Conservation (phyloP, 2,113 vertebrate genomes). For the Brachionichthys hirsutus region DNA sequence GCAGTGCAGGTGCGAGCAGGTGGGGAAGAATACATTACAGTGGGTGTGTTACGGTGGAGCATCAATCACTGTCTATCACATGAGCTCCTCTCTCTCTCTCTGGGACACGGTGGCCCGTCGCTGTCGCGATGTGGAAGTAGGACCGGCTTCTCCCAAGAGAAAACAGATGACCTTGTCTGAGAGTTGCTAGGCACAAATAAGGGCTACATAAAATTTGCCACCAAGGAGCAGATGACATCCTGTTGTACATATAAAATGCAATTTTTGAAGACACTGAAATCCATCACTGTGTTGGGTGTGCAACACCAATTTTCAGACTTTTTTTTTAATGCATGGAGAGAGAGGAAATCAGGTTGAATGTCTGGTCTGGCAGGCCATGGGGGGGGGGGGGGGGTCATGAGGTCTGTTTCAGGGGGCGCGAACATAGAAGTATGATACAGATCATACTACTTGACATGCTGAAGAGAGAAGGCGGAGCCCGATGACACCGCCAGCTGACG, state of each 20-base stretch:
- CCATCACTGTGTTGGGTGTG: too few species aligned
- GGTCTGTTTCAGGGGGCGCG: too few species aligned
- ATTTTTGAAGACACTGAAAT: too few species aligned
- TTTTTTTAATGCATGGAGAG: too few species aligned
- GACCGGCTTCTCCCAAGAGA: slow-evolving; percentile 33
- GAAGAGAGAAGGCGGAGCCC: background rate
- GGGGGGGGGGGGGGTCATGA: too few species aligned
- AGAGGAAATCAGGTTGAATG: too few species aligned
- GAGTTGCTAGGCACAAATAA: slow-evolving; percentile 36
- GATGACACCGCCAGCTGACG: background rate
- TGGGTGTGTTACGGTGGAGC: slow-evolving; percentile 8
- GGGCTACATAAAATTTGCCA: slow-evolving; percentile 26
- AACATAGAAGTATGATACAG: too few species aligned
- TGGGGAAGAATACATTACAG: slow-evolving; percentile 17
- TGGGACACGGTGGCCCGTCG: slow-evolving; percentile 6
- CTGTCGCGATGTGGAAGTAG: slow-evolving; percentile 28
- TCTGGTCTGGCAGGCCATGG: too few species aligned
- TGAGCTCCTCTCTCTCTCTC: slow-evolving; percentile 16
- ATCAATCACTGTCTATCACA: slow-evolving; percentile 26
- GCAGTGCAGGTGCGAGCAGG: slow-evolving; percentile 12
- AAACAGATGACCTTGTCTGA: slow-evolving; percentile 56
- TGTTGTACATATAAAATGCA: too few species aligned
- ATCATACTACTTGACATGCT: background rate
- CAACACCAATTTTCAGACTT: too few species aligned
- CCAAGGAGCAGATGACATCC: slow-evolving; percentile 25